Percentiles rank a stretch among this genome's conserved stretches.
Evolutionary conservation across 2,797 vertebrate species (phyloP).

Genomic region (Leptodactylus fallax): DNA sequence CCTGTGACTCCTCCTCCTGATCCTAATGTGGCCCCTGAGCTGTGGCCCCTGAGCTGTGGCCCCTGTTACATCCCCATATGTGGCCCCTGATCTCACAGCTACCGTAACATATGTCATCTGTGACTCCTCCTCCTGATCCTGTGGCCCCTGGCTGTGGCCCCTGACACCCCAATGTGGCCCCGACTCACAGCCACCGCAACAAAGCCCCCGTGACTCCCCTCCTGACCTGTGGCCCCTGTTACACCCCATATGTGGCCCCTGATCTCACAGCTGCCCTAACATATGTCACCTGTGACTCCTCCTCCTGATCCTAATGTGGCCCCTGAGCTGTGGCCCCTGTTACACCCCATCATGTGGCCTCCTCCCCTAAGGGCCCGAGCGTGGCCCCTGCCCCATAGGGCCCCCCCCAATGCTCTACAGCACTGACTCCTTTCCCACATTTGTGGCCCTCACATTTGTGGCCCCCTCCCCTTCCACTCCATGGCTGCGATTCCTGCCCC

Average conservation of each 20-base stretch:
- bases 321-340: background rate
- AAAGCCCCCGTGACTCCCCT: too few species aligned
- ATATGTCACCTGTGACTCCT: background rate
- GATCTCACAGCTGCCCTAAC: background rate
- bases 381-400: too few species aligned
- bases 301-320: background rate
- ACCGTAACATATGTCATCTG: too few species aligned
- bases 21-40: background rate
- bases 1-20: background rate
- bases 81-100: background rate
- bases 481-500: too few species aligned
- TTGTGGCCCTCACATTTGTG: background rate
- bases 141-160: background rate
- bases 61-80: background rate
- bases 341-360: too few species aligned
- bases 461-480: background rate
- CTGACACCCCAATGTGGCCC: background rate
- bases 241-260: background rate
- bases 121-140: background rate
- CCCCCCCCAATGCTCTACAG: too few species aligned
- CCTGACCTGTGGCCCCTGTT: too few species aligned
- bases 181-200: too few species aligned
- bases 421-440: too few species aligned
- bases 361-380: too few species aligned
- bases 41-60: too few species aligned